phyloP scores from a whole-genome alignment of 2,113 vertebrate species.

The Zootoca vivipara region DNA sequence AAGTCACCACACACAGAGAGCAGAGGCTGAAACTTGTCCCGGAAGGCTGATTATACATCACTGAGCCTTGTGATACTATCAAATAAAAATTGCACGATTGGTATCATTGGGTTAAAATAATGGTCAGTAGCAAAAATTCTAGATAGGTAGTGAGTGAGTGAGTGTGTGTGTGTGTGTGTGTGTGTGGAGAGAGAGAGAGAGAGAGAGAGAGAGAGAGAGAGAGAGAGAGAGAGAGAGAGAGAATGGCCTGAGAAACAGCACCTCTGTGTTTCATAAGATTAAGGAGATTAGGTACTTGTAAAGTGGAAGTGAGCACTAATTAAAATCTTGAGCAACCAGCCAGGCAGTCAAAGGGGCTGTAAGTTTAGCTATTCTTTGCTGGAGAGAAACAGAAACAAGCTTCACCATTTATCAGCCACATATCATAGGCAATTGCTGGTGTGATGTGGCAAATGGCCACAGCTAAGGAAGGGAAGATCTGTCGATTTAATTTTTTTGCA shows the following conservation, averaged over 20 bases:
- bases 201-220: neutral
- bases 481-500: no score
- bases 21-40: conserved; percentile 57
- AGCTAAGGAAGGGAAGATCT: neutral
- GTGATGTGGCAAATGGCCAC: neutral
- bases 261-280: conserved; percentile 23
- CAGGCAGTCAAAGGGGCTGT: neutral
- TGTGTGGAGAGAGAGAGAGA: neutral
- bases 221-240: no score
- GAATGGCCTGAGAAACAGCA: neutral
- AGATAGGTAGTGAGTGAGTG: no score
- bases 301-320: conserved; percentile 16
- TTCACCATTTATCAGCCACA: neutral
- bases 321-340: conserved; percentile 38
- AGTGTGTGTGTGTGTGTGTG: no score
- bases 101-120: conserved; percentile 13
- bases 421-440: neutral
- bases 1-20: conserved; percentile 72
- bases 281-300: conserved; percentile 39
- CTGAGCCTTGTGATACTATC: conserved; percentile 40
- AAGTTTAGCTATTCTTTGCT: conserved; percentile 23
- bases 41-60: conserved; percentile 61
- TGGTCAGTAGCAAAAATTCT: neutral
- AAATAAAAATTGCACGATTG: conserved; percentile 4
- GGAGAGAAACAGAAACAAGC: conserved; percentile 31